Evolutionary conservation across 2,797 vertebrate genomes (phyloP).

Genomic region (Babyrousa celebensis): DNA sequence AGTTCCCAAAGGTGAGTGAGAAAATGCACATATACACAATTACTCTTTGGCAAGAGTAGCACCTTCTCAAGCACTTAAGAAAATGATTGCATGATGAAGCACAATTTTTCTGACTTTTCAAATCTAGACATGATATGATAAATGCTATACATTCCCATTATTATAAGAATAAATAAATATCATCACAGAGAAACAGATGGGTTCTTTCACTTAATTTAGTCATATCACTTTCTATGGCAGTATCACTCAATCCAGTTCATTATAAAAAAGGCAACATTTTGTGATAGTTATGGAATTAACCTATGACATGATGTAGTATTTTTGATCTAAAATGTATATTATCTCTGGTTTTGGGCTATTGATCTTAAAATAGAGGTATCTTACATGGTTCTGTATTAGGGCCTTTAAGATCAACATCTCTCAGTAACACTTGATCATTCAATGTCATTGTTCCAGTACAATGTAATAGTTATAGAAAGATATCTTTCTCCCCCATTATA

Average conservation of each 20-base stretch:
- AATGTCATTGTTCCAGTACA: conserved; percentile 18
- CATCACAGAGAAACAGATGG: not conserved
- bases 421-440: conserved; percentile 32
- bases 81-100: conserved; percentile 20
- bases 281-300: conserved; percentile 73
- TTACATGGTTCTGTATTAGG: conserved; percentile 27
- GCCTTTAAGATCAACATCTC: conserved; percentile 31
- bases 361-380: conserved; percentile 49
- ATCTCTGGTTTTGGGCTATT: conserved; percentile 20
- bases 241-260: conserved; percentile 4
- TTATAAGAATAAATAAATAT: conserved; percentile 4
- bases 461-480: not conserved
- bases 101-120: conserved; percentile 37
- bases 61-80: conserved; percentile 48
- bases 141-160: not conserved
- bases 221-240: not conserved
- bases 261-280: conserved; percentile 76
- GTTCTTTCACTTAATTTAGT: conserved; percentile 43
- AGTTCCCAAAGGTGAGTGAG: not conserved
- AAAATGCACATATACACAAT: not conserved
- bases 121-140: conserved; percentile 28
- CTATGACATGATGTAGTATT: not conserved
- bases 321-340: conserved; percentile 75
- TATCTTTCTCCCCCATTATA: not conserved
- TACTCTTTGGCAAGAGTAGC: not conserved